Evolutionary conservation across 2,888 invertebrate genomes (phyloP), one percentile per base, ranked within the genome.

Genomic region (Macrostomum cliftonense): DNA sequence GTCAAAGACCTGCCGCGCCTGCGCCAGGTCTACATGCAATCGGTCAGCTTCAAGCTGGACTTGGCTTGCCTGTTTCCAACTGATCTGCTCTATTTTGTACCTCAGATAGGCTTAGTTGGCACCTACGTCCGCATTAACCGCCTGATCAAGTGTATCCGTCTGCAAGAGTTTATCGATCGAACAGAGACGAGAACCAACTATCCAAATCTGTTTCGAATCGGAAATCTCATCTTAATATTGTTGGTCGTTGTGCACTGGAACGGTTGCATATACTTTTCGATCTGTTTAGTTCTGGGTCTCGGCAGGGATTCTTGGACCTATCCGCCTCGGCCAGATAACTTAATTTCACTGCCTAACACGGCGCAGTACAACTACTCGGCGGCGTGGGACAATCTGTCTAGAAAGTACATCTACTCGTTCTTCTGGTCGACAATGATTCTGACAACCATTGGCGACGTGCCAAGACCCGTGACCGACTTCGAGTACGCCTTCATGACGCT

Each of bases 371-470:
- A 28, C 28, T 28, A 28, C 28, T 7, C 28, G 9, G 9, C 5
- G 5, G 9, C 9, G 9, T 28, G 28, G 28, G 28, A 28, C 40
- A 40, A 19, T 9, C 17, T 40, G 17, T 40, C 40, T 40, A 40
- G 17, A 40, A 87, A 88, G 70, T 91, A 91, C 68, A 81, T 83
- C 39, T 71, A 73, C 57, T 85, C 86, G 66, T 89, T 93, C 71
- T 93, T 93, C 70, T 93, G 91, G 91, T 89, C 89, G 2, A 89
- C 89, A 1, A 73, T 93, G 59, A 93, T 89, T 7, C 73, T 93
- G 53, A 89, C 89, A 13, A 91, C 91, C 2, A 88, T 93, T 52
- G 87, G 85, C 12, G 71, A 73, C 56, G 86, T 88, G 1, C 88
- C 89, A 16, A 83, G 83, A 62, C 91, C 91, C 1, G 85, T 84